phyloP scores from a whole-genome alignment of 2,797 vertebrate genomes.

The Enteromius trimaculatus region DNA sequence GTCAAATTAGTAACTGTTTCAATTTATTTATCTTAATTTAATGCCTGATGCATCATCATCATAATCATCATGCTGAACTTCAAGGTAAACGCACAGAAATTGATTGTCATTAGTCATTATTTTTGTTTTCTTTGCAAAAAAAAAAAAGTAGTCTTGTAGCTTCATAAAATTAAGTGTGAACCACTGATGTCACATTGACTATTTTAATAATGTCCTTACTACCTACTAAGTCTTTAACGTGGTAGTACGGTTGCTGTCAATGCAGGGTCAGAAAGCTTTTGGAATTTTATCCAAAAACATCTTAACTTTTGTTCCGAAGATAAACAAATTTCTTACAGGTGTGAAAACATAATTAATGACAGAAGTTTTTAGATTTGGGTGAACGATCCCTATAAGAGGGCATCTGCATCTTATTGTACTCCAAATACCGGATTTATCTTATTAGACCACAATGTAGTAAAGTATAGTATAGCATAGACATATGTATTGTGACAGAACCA shows the following conservation, averaged over 20 bases:
- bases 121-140: no score
- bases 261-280: not conserved
- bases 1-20: not conserved
- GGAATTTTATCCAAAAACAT: not conserved
- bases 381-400: not conserved
- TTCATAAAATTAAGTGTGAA: no score
- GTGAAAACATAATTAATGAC: not conserved
- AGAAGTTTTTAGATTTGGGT: not conserved
- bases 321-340: not conserved
- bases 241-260: not conserved
- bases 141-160: no score
- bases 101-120: no score
- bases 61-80: not conserved
- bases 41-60: no score
- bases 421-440: not conserved
- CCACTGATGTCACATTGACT: not conserved
- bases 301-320: not conserved
- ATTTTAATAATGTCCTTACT: not conserved
- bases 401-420: not conserved
- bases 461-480: not conserved
- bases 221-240: not conserved
- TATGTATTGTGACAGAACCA: conserved; percentile 2
- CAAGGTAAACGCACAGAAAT: not conserved
- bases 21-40: not conserved
- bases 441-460: not conserved